A percentile compares a stretch with the other conserved stretches of the same genome.
phyloP scores from a whole-genome alignment of 2,113 vertebrate species.

The Aegotheles bennettii region DNA sequence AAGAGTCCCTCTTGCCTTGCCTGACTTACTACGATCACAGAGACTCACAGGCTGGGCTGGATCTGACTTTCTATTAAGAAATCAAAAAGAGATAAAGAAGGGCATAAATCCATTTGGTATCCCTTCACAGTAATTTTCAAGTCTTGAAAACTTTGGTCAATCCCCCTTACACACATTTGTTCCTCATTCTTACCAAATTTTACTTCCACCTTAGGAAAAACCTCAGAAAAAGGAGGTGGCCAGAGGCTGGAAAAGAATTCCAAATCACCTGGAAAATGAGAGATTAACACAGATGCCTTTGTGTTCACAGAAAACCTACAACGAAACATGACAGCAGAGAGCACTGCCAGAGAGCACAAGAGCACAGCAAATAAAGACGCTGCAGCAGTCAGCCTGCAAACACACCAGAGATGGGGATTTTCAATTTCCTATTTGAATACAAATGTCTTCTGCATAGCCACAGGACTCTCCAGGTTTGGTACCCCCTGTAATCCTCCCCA shows the following conservation, averaged over 20 bases:
- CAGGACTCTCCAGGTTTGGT: not conserved
- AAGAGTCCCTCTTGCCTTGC: not conserved
- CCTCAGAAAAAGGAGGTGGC: not conserved
- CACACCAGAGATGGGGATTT: rapidly evolving
- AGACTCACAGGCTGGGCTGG: not conserved
- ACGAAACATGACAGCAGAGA: not conserved
- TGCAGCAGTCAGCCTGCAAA: not conserved
- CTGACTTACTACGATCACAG: not conserved
- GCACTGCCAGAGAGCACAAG: not conserved
- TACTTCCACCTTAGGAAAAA: not conserved
- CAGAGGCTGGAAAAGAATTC: not conserved
- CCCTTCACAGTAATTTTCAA: not conserved
- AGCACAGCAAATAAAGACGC: not conserved
- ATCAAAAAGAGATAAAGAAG: not conserved
- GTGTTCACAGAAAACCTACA: not conserved
- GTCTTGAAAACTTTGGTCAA: not conserved
- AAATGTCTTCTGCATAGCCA: not conserved
- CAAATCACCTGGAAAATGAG: not conserved
- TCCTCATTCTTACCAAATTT: not conserved
- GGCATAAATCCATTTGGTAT: not conserved
- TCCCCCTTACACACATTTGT: not conserved
- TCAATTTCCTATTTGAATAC: not conserved
- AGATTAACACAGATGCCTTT: not conserved
- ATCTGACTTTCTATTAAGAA: not conserved
- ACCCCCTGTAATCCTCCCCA: not conserved